A percentile compares a stretch with the other conserved stretches of the same genome.
These are phyloP conservation scores for Augochlora pura DNA, from an alignment of 1,140 invertebrate genomes.

Conservation along the genomic window DNA sequence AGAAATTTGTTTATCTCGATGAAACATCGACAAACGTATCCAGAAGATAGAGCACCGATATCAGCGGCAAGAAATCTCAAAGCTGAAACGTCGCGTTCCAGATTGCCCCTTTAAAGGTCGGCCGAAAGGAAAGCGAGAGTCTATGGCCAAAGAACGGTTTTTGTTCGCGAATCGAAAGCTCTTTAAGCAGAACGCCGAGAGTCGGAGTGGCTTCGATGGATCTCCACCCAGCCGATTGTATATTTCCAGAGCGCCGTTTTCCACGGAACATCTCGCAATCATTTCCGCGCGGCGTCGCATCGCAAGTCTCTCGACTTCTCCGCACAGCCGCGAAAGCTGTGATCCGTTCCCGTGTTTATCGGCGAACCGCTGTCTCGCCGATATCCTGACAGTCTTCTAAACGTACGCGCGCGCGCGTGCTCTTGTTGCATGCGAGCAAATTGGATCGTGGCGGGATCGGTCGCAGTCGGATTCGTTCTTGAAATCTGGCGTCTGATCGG, in stretches of 20 bases:
- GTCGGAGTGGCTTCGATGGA: not conserved
- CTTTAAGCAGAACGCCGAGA: not conserved
- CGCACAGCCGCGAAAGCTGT: not conserved
- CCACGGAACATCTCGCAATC: not conserved
- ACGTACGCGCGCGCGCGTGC: no score
- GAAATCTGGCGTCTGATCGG: no score
- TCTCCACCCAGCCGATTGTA: not conserved
- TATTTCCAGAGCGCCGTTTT: not conserved
- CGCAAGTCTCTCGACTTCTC: slow-evolving; percentile 11
- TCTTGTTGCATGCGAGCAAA: no score
- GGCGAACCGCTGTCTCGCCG: not conserved
- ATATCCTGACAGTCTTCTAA: no score
- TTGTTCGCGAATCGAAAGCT: not conserved
- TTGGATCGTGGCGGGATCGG: no score
- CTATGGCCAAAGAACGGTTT: not conserved
- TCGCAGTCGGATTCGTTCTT: no score
- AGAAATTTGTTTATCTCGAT: no score
- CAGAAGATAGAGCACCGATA: no score
- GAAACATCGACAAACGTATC: no score
- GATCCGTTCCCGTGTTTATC: not conserved
- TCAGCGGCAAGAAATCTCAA: no score
- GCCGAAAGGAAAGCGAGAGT: not conserved
- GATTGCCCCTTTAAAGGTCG: no score
- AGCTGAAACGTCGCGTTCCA: no score
- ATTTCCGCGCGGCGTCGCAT: not conserved